Conservation (phyloP, 1,140 invertebrate species). For the Dolichoris vasculosae region DNA sequence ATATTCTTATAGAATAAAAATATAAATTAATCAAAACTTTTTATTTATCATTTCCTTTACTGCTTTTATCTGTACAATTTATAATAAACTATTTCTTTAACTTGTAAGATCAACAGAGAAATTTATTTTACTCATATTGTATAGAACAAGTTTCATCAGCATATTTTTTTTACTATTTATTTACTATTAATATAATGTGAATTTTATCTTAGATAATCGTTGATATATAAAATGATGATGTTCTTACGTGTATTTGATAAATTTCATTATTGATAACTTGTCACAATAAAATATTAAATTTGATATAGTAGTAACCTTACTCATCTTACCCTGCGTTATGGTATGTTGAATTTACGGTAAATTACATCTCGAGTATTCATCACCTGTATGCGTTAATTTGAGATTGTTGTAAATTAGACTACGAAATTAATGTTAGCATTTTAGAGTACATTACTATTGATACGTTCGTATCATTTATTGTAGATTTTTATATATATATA, state of each 20-base stretch:
- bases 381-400: not conserved
- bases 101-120: too few species aligned
- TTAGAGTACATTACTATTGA: not conserved
- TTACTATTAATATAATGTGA: too few species aligned
- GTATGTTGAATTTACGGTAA: not conserved
- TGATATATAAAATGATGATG: not conserved
- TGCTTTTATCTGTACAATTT: too few species aligned
- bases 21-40: too few species aligned
- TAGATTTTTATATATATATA: too few species aligned
- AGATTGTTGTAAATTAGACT: not conserved
- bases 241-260: not conserved
- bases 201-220: not conserved
- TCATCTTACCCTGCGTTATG: not conserved
- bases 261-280: not conserved
- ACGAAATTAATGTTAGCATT: not conserved
- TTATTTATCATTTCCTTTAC: too few species aligned
- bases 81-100: too few species aligned
- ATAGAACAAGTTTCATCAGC: too few species aligned
- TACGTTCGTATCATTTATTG: too few species aligned
- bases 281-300: not conserved
- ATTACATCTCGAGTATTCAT: conserved; percentile 1
- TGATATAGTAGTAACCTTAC: not conserved
- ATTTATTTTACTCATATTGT: too few species aligned
- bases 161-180: too few species aligned
- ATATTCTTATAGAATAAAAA: too few species aligned